These are phyloP conservation scores for Aleiodes sp. DNA, from an alignment of 1,140 invertebrate species.

Conservation along the genomic window DNA sequence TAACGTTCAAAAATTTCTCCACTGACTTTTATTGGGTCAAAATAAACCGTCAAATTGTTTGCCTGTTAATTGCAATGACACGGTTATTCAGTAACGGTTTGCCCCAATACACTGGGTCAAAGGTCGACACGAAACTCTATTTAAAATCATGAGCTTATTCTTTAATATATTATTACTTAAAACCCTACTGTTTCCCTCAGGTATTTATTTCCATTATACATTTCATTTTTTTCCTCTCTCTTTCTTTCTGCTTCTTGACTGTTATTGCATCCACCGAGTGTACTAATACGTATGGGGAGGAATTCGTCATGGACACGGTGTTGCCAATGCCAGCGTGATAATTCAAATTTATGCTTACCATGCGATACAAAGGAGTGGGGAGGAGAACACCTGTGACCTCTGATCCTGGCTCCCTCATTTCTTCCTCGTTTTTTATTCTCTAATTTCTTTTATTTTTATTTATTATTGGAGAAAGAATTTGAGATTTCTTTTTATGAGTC, in stretches of 20 bases:
- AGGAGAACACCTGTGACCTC: conserved; percentile 6
- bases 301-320: conserved; percentile 17
- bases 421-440: conserved; percentile 35
- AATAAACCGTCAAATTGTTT: conserved; percentile 3
- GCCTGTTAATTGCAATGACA: conserved; percentile 2
- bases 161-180: conserved; percentile 17
- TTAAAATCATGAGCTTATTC: conserved; percentile 3
- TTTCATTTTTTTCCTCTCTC: neutral
- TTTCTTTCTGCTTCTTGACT: neutral
- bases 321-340: conserved; percentile 42
- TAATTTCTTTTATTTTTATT: conserved; percentile 7
- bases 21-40: conserved; percentile 7
- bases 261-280: conserved; percentile 6
- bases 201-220: conserved; percentile 1
- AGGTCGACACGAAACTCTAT: conserved; percentile 7
- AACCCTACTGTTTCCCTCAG: neutral
- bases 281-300: conserved; percentile 15
- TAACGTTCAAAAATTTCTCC: neutral
- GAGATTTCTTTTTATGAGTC: too few species aligned
- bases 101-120: neutral
- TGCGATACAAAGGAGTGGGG: conserved; percentile 1
- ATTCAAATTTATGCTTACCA: conserved; percentile 40
- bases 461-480: neutral
- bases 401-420: conserved; percentile 21
- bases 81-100: neutral